Evolutionary conservation across 2,888 invertebrate genomes (phyloP).

Genomic region (Laspeyria flexula): DNA sequence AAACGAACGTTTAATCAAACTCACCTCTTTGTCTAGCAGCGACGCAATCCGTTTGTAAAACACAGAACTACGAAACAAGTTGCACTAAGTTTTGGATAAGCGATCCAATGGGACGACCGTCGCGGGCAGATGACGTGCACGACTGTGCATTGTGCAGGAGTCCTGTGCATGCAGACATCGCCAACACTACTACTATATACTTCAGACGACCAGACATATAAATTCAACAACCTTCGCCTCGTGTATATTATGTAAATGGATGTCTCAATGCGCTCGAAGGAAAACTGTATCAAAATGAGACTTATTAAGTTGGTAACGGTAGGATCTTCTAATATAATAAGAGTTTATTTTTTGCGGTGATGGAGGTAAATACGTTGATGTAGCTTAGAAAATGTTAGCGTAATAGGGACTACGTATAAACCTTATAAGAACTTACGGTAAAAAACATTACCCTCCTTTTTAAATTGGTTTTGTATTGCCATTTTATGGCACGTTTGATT

Average conservation of each 20-base stretch:
- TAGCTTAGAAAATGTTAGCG: too few relatives aligned
- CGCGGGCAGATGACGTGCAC: conserved; percentile 26
- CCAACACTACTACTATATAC: neutral
- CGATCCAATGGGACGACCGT: conserved; percentile 20
- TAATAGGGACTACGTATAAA: too few relatives aligned
- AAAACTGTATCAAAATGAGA: conserved; percentile 5
- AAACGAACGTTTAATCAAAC: conserved; percentile 6
- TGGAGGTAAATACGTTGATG: too few relatives aligned
- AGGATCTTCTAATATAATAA: too few relatives aligned
- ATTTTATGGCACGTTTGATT: too few relatives aligned
- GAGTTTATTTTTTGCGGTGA: too few relatives aligned
- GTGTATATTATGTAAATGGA: conserved; percentile 44
- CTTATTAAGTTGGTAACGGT: neutral
- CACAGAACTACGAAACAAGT: conserved; percentile 46
- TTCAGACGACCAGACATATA: conserved; percentile 51
- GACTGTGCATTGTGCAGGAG: conserved; percentile 43
- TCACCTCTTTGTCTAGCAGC: conserved; percentile 33
- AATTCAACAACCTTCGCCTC: conserved; percentile 50
- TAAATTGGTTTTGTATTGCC: too few relatives aligned
- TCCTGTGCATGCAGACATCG: conserved; percentile 12
- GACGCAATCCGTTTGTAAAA: conserved; percentile 36
- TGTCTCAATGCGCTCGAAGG: conserved; percentile 24
- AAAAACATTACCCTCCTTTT: too few relatives aligned
- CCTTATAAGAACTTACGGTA: too few relatives aligned
- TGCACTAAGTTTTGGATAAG: conserved; percentile 41